Percentiles rank a stretch among this genome's conserved stretches.
phyloP scores from a whole-genome alignment of 2,797 vertebrate species.

The Peromyscus melanophrys region DNA sequence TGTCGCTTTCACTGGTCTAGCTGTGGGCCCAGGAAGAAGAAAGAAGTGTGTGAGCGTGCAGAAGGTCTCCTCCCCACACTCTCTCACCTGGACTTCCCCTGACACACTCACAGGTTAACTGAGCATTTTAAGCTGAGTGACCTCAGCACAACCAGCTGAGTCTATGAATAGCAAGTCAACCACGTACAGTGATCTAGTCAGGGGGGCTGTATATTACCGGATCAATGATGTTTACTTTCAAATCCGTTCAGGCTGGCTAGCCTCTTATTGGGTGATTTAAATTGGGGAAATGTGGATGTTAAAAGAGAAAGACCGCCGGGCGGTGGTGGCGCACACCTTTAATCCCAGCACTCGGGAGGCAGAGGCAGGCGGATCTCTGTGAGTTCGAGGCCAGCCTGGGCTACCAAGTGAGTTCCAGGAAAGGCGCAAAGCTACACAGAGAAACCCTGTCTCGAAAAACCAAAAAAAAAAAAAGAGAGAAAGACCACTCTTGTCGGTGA shows the following conservation, averaged over 20 bases:
- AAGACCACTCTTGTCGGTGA: neutral
- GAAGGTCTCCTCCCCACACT: neutral
- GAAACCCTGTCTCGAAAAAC: no score
- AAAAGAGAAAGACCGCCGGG: constrained; percentile 4
- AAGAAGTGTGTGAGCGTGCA: neutral
- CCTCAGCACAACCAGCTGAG: neutral
- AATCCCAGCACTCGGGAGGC: no score
- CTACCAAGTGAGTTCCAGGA: no score
- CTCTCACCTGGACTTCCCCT: neutral
- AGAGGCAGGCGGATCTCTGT: no score
- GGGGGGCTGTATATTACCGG: neutral
- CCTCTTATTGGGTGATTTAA: neutral
- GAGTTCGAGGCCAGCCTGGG: no score
- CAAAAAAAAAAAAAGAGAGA: no score
- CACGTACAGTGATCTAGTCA: neutral
- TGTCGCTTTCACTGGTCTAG: neutral
- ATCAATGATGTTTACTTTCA: neutral
- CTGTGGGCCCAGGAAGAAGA: neutral
- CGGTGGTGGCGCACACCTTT: no score
- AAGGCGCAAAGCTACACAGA: no score
- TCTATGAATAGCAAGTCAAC: neutral
- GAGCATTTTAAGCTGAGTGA: no score
- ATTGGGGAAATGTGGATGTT: neutral
- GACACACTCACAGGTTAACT: neutral
- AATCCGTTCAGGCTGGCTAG: neutral